Percentiles rank a stretch among this genome's conserved stretches.
These are phyloP conservation scores for Pluvianellus socialis DNA, from an alignment of 2,113 vertebrate species.

Conservation along the genomic window DNA sequence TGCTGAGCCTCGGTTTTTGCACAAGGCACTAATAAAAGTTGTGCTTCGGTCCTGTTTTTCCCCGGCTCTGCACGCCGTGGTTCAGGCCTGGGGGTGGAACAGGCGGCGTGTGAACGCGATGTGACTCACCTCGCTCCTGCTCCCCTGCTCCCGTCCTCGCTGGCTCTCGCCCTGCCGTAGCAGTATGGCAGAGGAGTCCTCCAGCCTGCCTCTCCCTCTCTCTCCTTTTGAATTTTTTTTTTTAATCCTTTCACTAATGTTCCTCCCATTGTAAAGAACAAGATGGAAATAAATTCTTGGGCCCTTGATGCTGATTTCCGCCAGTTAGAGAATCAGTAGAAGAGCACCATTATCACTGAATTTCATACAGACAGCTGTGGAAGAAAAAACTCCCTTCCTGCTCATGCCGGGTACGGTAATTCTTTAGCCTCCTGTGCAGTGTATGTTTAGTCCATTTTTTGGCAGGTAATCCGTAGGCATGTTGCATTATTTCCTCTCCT, in stretches of 20 bases:
- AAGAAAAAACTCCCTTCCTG: conserved; percentile 40
- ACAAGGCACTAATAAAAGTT: background rate
- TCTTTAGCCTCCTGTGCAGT: conserved; percentile 6
- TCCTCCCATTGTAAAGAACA: background rate
- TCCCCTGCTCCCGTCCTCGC: background rate
- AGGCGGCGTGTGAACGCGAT: background rate
- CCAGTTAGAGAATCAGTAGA: background rate
- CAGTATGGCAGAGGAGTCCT: conserved; percentile 19
- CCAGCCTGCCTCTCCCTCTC: background rate
- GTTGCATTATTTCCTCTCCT: conserved; percentile 36
- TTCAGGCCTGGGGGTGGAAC: background rate
- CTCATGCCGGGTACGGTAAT: conserved; percentile 6
- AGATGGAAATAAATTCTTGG: background rate
- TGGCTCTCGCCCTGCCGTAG: background rate
- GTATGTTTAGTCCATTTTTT: conserved; percentile 15
- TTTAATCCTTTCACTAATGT: background rate
- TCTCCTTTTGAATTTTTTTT: background rate
- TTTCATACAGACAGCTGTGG: conserved; percentile 4
- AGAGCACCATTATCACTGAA: conserved; percentile 4
- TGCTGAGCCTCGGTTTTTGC: background rate
- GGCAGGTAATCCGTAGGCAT: conserved; percentile 19
- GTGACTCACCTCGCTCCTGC: conserved; percentile 48
- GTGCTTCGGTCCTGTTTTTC: background rate
- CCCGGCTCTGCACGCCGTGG: background rate
- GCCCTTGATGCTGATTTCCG: background rate